These are phyloP conservation scores for Apostichopus japonicus DNA, from an alignment of 35 echinoderm and acorn worm genomes.

Conservation along the genomic window DNA sequence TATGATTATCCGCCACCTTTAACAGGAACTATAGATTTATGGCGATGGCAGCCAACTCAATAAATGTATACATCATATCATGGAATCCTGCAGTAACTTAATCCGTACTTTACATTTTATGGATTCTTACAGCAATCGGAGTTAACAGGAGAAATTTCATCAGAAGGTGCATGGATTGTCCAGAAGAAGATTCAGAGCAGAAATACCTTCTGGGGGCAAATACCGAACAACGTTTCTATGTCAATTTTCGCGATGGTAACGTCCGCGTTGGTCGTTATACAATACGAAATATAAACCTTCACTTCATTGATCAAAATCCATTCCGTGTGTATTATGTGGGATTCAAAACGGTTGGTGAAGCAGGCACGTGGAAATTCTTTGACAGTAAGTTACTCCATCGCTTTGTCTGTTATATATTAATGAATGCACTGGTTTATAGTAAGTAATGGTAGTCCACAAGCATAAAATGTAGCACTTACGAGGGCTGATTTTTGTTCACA, in stretches of 20 bases:
- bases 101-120: not conserved
- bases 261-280: conserved; percentile 3
- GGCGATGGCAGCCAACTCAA: too few species aligned
- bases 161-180: not conserved
- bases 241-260: conserved; percentile 31
- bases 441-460: too few species aligned
- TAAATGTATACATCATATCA: too few species aligned
- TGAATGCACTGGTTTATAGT: too few species aligned
- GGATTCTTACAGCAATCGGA: not conserved
- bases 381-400: conserved; percentile 22
- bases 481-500: too few species aligned
- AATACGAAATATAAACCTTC: not conserved
- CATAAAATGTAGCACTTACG: too few species aligned
- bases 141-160: not conserved
- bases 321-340: conserved; percentile 25
- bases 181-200: not conserved
- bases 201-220: not conserved
- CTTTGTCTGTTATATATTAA: too few species aligned
- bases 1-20: too few species aligned
- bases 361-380: conserved; percentile 30
- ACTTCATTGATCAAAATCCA: conserved; percentile 9
- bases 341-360: conserved; percentile 24
- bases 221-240: conserved; percentile 13
- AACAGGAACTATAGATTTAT: too few species aligned
- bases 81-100: too few species aligned